Base-by-base conservation (phyloP, 2,113 vertebrate genomes). In the Callocephalon fimbriatum region DNA sequence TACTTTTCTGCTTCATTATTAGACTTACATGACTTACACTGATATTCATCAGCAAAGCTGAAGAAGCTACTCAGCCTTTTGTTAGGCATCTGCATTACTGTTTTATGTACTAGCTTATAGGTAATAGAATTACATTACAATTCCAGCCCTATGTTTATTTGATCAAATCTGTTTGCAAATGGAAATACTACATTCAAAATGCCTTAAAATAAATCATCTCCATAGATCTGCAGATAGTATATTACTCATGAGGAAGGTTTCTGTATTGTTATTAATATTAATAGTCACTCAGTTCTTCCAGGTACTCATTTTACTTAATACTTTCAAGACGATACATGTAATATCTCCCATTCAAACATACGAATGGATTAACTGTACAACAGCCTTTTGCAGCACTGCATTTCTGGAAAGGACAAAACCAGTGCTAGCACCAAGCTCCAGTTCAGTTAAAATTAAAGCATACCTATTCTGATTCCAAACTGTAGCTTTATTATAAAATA, bases 151-250 rank as follows among this genome's bases (percentile, higher is more conserved):
- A 19, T n/a, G 67, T 73, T 92, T 82, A 76, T 88, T 83, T 74
- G 78, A 94, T 92, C 65, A 86, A 79, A 92, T 95, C 73, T 90
- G 54, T 92, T 90, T 94, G 74, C 75, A 94, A 88, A 80, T 77
- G 18, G 67, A 92, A 94, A 86, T 74, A 88, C 62, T 92, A 35
- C 58, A 76, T 80, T 88, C 78, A 38, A 92, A 32, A 42, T 73
- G 18, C 40, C 83, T 80, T 88, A 88, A 93, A 85, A 94, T 70
- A 73, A 88, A 86, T 92, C 6, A 95, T 76, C 75, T 83, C 67
- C 63, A 92, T 78, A 88, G 81, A 90, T 71, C 50, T 94, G 45
- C 18, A 91, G 45, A 59, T 70, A 62, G 38, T 58, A 23, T 84
- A 53, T 91, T 91, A 86, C 71, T 90, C 62, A 50, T 7, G 71